phyloP scores from a whole-genome alignment of 2,888 invertebrate species.

The Cistogaster globosa region DNA sequence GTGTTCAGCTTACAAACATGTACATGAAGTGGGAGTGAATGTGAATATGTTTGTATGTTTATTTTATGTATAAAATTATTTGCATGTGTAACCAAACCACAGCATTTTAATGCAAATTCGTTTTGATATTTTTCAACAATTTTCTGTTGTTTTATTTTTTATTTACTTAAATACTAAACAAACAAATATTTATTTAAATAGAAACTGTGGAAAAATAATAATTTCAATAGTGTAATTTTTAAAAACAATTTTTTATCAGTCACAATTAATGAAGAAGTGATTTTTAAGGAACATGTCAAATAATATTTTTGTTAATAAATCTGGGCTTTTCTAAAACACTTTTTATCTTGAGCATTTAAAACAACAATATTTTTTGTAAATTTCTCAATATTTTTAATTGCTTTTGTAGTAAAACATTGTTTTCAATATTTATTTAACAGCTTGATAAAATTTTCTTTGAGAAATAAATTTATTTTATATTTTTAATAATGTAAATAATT shows the following conservation, averaged over 20 bases:
- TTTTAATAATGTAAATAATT: too few species aligned
- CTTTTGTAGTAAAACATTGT: too few species aligned
- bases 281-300: too few species aligned
- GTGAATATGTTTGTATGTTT: background rate
- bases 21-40: background rate
- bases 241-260: background rate
- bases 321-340: too few species aligned
- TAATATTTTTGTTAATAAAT: too few species aligned
- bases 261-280: too few species aligned
- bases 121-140: slow-evolving; percentile 9
- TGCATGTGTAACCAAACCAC: slow-evolving; percentile 9
- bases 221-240: slow-evolving; percentile 8
- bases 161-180: slow-evolving; percentile 36
- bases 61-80: slow-evolving; percentile 12
- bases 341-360: too few species aligned
- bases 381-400: too few species aligned
- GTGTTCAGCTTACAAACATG: background rate
- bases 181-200: slow-evolving; percentile 3
- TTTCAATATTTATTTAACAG: too few species aligned
- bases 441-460: too few species aligned
- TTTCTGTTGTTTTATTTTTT: background rate
- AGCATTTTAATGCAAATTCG: slow-evolving; percentile 26
- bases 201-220: background rate
- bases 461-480: too few species aligned
- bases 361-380: too few species aligned